A percentile compares a stretch with the other conserved stretches of the same genome.
Evolutionary conservation across 1,140 invertebrate genomes (phyloP).

Genomic region (Drosophila insularis): DNA sequence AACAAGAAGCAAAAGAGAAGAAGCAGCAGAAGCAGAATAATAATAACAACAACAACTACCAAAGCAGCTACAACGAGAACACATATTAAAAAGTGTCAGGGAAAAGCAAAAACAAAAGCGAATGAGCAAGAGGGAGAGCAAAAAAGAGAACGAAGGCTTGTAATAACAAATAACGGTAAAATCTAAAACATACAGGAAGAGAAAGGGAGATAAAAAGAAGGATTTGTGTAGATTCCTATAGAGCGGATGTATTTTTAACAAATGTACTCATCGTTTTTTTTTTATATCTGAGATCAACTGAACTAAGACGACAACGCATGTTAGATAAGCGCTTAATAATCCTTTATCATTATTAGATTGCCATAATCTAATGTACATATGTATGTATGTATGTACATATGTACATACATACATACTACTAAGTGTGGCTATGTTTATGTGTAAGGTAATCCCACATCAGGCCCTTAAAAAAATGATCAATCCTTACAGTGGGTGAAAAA

Average conservation of each 20-base stretch:
- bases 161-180: slow-evolving; percentile 2
- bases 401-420: no score
- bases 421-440: no score
- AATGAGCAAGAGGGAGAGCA: background rate
- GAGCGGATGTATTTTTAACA: background rate
- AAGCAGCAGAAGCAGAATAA: background rate
- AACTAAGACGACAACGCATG: background rate
- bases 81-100: slow-evolving; percentile 6
- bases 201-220: background rate
- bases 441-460: no score
- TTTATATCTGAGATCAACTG: background rate
- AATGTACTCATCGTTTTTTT: background rate
- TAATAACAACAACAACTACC: background rate
- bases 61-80: background rate
- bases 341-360: slow-evolving; percentile 6
- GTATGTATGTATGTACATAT: no score
- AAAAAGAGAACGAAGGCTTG: background rate
- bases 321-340: background rate
- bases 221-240: background rate
- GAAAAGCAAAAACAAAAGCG: background rate
- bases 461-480: no score
- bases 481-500: no score
- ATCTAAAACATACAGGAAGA: background rate
- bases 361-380: background rate
- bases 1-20: no score